Evolutionary conservation across 2,113 vertebrate species (phyloP).

Genomic region (Benitochromis conjunctus): DNA sequence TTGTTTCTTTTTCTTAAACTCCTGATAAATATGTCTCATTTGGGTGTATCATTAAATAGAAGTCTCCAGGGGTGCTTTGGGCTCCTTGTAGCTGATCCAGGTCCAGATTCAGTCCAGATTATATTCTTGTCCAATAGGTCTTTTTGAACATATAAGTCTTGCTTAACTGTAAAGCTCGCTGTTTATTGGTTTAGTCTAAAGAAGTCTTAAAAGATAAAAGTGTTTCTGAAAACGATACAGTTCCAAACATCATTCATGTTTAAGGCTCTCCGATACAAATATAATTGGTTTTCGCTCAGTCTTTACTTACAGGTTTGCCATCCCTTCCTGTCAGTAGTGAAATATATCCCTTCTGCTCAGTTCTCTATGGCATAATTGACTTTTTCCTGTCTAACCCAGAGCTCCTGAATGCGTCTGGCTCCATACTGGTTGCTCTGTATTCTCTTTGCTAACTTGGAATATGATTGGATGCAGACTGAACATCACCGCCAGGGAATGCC

Average conservation of each 20-base stretch:
- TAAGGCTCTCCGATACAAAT: not conserved
- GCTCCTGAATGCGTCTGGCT: not conserved
- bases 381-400: not conserved
- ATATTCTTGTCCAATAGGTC: not conserved
- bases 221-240: fast-evolving
- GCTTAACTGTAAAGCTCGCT: not conserved
- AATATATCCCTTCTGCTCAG: not conserved
- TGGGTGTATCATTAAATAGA: not conserved
- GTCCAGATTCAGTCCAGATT: not conserved
- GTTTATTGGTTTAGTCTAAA: not conserved
- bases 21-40: not conserved
- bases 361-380: not conserved
- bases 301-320: not conserved
- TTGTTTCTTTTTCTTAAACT: not conserved
- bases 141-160: not conserved
- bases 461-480: not conserved
- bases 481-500: not conserved
- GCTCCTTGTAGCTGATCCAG: not conserved
- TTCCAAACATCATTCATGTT: not conserved
- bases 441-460: not conserved
- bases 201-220: not conserved
- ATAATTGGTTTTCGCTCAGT: not conserved
- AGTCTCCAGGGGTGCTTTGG: not conserved
- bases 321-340: not conserved
- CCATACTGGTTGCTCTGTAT: not conserved